Conservation (phyloP, 2,888 invertebrate genomes). For the Malthinus flaveolus region DNA sequence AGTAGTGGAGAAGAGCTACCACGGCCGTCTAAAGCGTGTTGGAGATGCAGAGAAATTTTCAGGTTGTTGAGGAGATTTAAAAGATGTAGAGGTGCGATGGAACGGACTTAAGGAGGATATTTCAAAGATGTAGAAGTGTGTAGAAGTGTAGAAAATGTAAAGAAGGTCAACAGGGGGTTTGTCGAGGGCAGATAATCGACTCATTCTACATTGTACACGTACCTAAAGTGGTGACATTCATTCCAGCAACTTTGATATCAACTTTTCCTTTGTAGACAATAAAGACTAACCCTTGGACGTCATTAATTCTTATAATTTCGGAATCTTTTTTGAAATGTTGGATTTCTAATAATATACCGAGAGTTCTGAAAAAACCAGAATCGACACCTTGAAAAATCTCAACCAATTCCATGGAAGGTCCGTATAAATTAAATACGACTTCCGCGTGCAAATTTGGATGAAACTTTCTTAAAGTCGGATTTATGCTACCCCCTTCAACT, state of each 20-base stretch:
- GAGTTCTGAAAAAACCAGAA: slow-evolving; percentile 16
- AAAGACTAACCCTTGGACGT: slow-evolving; percentile 34
- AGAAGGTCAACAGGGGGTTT: no score
- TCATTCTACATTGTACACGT: neutral
- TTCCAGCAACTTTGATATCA: slow-evolving; percentile 17
- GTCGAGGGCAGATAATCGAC: no score
- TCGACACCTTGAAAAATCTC: slow-evolving; percentile 19
- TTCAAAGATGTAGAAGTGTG: no score
- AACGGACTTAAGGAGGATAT: no score
- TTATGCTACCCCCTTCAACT: slow-evolving; percentile 26
- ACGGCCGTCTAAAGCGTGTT: no score
- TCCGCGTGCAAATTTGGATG: slow-evolving; percentile 17
- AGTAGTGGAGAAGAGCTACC: no score
- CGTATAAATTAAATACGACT: slow-evolving; percentile 16
- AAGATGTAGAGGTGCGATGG: neutral
- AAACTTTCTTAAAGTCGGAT: neutral
- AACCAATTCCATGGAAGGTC: slow-evolving; percentile 10
- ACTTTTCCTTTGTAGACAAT: slow-evolving; percentile 36
- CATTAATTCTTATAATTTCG: slow-evolving; percentile 37
- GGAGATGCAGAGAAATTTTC: no score
- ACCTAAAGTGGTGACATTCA: slow-evolving; percentile 10
- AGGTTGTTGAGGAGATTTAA: no score
- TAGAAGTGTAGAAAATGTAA: no score
- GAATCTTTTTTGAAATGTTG: slow-evolving; percentile 33
- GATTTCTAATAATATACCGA: slow-evolving; percentile 23